phyloP scores from a whole-genome alignment of 2,797 vertebrate genomes.

The Chaetophractus vellerosus region DNA sequence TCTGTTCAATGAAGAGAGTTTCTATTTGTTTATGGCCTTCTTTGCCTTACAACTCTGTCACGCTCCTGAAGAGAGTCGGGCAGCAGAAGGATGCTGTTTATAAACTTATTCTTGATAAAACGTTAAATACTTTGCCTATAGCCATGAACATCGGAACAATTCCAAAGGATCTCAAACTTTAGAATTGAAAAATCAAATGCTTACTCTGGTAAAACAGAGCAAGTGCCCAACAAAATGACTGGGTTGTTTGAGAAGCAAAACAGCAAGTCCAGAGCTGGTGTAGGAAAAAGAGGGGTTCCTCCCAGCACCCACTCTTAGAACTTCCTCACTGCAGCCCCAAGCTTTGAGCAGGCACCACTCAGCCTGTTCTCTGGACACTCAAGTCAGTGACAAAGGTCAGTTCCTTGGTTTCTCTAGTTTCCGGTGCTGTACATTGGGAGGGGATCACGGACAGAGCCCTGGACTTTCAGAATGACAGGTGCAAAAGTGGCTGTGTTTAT shows the following conservation, averaged over 20 bases:
- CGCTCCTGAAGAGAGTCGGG: neutral
- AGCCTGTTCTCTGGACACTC: conserved; percentile 71
- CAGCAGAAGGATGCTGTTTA: neutral
- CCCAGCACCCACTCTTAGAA: no score
- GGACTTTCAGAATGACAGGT: neutral
- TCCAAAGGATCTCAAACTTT: neutral
- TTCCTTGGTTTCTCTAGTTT: conserved; percentile 54
- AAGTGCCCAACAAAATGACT: neutral
- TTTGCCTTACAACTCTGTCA: neutral
- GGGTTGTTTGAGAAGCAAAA: neutral
- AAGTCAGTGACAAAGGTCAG: conserved; percentile 3
- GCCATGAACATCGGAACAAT: neutral
- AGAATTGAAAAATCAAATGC: neutral
- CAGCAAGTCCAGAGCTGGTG: neutral
- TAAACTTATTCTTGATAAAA: neutral
- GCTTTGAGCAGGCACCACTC: conserved; percentile 71
- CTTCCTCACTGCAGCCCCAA: conserved; percentile 73
- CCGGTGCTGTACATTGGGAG: conserved; percentile 39
- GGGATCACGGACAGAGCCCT: neutral
- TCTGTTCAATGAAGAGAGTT: neutral
- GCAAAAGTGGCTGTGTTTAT: neutral
- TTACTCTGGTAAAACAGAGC: neutral
- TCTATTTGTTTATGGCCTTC: neutral
- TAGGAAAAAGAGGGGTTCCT: neutral
- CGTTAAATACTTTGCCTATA: neutral